These are phyloP conservation scores for Helicolenus hilgendorfi DNA, from an alignment of 2,797 vertebrate genomes.

Conservation along the genomic window DNA sequence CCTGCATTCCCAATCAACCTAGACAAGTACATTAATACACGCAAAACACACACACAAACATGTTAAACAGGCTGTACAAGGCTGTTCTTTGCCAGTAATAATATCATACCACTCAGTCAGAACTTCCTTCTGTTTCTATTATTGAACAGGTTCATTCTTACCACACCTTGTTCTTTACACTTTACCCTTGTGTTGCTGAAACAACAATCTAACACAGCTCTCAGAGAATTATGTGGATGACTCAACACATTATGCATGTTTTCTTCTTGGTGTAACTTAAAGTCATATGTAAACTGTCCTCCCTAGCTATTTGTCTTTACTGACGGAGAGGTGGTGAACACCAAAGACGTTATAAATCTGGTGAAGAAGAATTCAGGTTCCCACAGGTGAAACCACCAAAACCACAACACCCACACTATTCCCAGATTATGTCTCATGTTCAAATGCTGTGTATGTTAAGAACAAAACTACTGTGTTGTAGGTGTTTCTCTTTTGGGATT, in stretches of 20 bases:
- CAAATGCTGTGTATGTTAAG: not conserved
- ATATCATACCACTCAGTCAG: not conserved
- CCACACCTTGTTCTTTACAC: not conserved
- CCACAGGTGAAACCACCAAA: constrained; percentile 83
- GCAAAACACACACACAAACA: not conserved
- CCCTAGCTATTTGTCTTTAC: constrained; percentile 90
- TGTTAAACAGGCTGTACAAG: not conserved
- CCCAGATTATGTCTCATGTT: not conserved
- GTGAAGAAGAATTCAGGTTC: constrained; percentile 78
- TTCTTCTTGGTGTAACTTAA: not conserved
- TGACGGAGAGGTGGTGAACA: constrained; percentile 88
- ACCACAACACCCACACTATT: not conserved
- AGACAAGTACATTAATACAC: constrained; percentile 69
- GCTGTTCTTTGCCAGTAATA: not conserved
- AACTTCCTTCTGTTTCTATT: not conserved
- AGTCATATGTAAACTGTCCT: constrained; percentile 3
- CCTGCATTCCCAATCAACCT: constrained; percentile 71
- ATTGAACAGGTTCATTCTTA: not conserved
- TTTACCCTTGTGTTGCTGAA: not conserved
- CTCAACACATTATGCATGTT: not conserved
- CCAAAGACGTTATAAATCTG: constrained; percentile 80
- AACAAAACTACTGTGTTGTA: constrained; percentile 51
- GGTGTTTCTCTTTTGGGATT: constrained; percentile 94
- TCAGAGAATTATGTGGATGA: not conserved
- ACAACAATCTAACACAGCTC: not conserved